These are phyloP conservation scores for Trogon surrucura DNA, from an alignment of 2,113 vertebrate species.

Conservation along the genomic window DNA sequence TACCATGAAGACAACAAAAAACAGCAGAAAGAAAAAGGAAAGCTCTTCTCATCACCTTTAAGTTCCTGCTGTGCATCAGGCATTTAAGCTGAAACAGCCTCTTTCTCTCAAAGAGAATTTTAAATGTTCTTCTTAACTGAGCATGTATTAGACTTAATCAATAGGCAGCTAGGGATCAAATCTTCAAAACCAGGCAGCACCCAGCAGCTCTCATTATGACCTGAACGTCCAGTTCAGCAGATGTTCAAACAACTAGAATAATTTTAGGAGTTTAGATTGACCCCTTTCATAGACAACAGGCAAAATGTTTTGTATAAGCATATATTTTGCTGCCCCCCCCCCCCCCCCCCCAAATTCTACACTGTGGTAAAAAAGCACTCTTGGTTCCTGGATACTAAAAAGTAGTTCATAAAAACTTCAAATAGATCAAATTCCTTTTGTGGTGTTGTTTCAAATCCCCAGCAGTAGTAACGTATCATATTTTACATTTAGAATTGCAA, in stretches of 20 bases:
- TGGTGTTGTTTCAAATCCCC: neutral
- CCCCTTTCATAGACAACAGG: neutral
- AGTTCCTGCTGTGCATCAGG: neutral
- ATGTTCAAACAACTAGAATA: neutral
- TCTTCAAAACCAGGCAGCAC: conserved; percentile 1
- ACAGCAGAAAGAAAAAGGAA: neutral
- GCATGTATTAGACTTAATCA: neutral
- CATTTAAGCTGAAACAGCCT: neutral
- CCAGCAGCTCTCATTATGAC: neutral
- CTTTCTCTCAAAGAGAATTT: neutral
- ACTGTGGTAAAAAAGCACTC: neutral
- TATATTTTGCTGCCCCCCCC: neutral
- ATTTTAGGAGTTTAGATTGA: neutral
- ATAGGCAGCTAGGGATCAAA: neutral
- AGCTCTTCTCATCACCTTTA: neutral
- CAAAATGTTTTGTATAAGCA: neutral
- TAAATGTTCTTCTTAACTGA: neutral
- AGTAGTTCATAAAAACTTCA: neutral
- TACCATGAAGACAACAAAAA: neutral
- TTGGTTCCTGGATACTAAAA: neutral
- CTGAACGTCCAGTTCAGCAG: neutral
- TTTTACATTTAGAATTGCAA: neutral
- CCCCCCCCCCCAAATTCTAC: neutral
- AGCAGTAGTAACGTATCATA: neutral
- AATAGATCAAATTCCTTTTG: neutral